Base-by-base conservation (phyloP, 2,113 vertebrate genomes). In the Perccottus glenii region DNA sequence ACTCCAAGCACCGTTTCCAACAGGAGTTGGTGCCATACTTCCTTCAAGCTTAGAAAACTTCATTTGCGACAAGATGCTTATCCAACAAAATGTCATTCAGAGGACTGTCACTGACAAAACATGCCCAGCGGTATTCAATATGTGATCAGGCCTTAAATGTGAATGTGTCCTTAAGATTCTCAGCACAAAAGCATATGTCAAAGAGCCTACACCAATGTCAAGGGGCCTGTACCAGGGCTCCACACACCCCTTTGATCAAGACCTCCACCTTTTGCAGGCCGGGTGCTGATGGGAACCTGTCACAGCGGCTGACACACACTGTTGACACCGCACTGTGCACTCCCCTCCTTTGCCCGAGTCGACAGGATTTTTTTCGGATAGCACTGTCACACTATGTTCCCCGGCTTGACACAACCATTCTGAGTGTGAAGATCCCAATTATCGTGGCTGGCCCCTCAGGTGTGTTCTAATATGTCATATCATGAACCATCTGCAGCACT, bases 401-500 rank as follows among this genome's bases (percentile, higher is more conserved):
- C 11, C 57, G 50, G 73, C 72, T 10, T 68, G 77, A 85, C 86
- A 60, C 38, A 33, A 73, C 59, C 70, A 74, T 80, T 82, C 74
- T 59, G 67, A 73, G 87, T 88, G 77, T 79, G 75, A 83, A 80
- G 75, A 74, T 75, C 70, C 88, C 87, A 90, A 88, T 90, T 90
- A 88, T 72, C 38, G 77, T 27, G 49, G 58, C 77, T 66, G 35
- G 32, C 63, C 85, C 87, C 84, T 60, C 52, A 68, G 87, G 78
- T 81, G 74, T 76, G 66, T 89, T 86, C 82, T 84, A 86, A 86
- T 85, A 80, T 81, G 88, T 86, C 85, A 78, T 70, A 85, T 85
- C 82, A 75, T 72, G 82, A 88, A 55, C 84, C 82, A 70, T 82
- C 85, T 84, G 73, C 73, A 79, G 75, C 70, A 16, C 77, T 50